These are phyloP conservation scores for Ceyx cyanopectus DNA, from an alignment of 2,113 vertebrate species.

Conservation along the genomic window DNA sequence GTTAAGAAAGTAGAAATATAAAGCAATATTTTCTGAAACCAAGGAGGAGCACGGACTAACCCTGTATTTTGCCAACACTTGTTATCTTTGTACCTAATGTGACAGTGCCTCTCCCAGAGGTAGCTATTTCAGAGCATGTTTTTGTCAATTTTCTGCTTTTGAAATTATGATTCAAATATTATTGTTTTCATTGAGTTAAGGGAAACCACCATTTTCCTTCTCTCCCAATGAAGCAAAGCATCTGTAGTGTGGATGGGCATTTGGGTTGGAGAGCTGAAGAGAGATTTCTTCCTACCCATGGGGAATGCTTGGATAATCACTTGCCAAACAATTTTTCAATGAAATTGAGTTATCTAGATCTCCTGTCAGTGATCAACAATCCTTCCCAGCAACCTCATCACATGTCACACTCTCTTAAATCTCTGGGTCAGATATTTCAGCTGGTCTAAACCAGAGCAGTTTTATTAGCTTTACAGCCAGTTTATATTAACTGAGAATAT, in stretches of 20 bases:
- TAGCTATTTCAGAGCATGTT: background rate
- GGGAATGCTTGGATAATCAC: background rate
- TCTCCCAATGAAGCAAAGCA: background rate
- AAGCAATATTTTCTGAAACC: conserved; percentile 40
- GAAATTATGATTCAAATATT: background rate
- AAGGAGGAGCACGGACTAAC: background rate
- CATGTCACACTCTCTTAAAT: background rate
- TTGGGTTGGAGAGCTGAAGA: background rate
- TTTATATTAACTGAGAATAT: background rate
- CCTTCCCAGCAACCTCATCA: background rate
- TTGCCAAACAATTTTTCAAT: background rate
- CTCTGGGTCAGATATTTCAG: background rate
- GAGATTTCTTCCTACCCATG: background rate
- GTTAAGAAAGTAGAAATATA: conserved; percentile 54
- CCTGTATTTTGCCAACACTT: background rate
- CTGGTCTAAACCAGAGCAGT: background rate
- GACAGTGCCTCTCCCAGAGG: background rate
- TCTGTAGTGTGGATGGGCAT: rapidly evolving
- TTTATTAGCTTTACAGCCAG: background rate
- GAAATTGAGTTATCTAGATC: background rate
- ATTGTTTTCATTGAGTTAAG: background rate
- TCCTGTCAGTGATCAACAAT: background rate
- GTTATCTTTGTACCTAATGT: background rate
- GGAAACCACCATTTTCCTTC: background rate
- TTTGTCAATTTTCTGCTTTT: conserved; percentile 25